Percentiles rank a stretch among this genome's conserved stretches.
phyloP scores from a whole-genome alignment of 2,797 vertebrate genomes.

The Poeciliopsis infans region DNA sequence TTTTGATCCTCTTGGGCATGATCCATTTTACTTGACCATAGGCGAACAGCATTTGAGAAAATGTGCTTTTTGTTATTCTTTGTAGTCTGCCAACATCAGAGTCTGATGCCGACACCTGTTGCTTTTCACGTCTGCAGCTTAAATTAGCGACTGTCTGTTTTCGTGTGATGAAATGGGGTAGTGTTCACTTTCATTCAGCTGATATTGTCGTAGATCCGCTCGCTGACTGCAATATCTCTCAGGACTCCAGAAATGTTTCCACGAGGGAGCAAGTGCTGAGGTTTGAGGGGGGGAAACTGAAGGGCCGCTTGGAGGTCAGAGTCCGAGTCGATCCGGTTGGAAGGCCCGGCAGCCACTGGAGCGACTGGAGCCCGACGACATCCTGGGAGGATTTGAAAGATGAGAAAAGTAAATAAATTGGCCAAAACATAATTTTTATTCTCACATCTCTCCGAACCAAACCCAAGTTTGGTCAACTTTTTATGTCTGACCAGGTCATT shows the following conservation, averaged over 20 bases:
- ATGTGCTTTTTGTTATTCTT: neutral
- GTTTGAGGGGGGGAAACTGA: neutral
- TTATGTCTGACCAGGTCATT: conserved; percentile 9
- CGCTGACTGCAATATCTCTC: neutral
- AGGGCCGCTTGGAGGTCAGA: conserved; percentile 38
- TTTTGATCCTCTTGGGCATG: neutral
- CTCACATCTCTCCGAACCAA: neutral
- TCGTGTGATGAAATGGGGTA: neutral
- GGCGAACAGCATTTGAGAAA: neutral
- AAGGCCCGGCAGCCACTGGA: conserved; percentile 43
- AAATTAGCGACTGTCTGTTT: neutral
- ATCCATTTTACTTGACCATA: neutral
- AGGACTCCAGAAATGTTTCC: conserved; percentile 4
- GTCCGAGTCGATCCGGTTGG: conserved; percentile 53
- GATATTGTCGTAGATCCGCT: neutral
- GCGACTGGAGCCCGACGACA: conserved; percentile 72
- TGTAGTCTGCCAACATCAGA: neutral
- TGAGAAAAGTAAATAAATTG: neutral
- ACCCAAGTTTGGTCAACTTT: neutral
- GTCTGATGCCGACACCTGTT: neutral
- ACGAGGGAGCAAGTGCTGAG: neutral
- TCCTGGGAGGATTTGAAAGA: conserved; percentile 44
- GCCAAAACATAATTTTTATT: too few relatives aligned
- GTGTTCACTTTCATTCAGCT: neutral
- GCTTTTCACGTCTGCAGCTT: neutral